phyloP scores from a whole-genome alignment of 2,888 invertebrate genomes.

The Sisyra terminalis region DNA sequence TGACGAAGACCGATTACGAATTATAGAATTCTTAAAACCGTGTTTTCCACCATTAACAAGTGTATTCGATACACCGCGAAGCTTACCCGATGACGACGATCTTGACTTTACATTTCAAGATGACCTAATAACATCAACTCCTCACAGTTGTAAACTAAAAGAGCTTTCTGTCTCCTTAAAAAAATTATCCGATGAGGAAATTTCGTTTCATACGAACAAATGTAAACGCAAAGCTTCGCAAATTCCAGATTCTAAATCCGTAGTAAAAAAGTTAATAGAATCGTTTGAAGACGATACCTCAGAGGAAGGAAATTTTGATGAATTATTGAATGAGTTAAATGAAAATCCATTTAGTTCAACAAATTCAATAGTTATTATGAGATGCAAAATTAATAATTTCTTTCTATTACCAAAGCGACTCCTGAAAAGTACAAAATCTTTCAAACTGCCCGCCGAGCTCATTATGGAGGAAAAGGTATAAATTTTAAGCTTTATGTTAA shows the following conservation, averaged over 20 bases:
- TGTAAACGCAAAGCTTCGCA: neutral
- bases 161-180: too few relatives aligned
- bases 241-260: constrained; percentile 9
- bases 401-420: constrained; percentile 1
- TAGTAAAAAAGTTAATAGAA: neutral
- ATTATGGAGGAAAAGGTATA: constrained; percentile 6
- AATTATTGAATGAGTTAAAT: neutral
- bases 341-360: constrained; percentile 1
- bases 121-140: neutral
- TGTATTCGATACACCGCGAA: constrained; percentile 6
- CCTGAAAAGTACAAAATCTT: neutral
- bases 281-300: constrained; percentile 6
- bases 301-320: constrained; percentile 6
- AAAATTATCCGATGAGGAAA: neutral
- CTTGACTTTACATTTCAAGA: neutral
- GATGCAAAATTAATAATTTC: neutral
- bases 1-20: too few relatives aligned
- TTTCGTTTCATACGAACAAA: neutral
- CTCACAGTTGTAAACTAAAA: too few relatives aligned
- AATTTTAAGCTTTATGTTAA: neutral
- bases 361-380: neutral
- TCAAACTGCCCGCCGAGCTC: neutral
- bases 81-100: neutral
- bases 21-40: too few relatives aligned
- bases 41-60: neutral